Percentiles rank a stretch among this genome's conserved stretches.
Evolutionary conservation across 2,888 invertebrate genomes (phyloP).

Genomic region (Agonopterix alstromeriana): DNA sequence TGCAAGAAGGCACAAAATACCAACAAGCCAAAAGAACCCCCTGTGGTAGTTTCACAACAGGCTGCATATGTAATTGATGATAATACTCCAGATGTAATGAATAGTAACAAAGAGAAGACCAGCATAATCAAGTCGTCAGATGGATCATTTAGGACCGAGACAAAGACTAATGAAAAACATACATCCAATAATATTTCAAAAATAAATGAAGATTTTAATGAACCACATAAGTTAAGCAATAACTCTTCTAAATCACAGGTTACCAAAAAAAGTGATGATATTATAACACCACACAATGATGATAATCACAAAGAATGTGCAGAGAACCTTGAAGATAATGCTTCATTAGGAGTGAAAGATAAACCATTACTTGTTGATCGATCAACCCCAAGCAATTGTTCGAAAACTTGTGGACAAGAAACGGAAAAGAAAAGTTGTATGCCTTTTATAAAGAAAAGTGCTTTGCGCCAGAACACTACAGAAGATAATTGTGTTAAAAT

Average conservation of each 20-base stretch:
- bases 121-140: no score
- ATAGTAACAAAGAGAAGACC: not conserved
- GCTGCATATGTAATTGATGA: conserved; percentile 38
- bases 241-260: not conserved
- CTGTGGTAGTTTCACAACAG: conserved; percentile 11
- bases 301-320: no score
- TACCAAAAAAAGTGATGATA: not conserved
- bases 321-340: no score
- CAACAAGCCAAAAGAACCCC: conserved; percentile 16
- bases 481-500: conserved; percentile 12
- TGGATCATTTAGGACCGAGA: no score
- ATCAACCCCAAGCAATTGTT: no score
- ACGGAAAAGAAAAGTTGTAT: not conserved
- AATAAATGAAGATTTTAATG: not conserved
- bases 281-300: no score
- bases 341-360: no score
- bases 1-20: conserved; percentile 44
- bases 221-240: not conserved
- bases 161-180: no score
- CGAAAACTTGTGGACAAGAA: not conserved
- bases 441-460: conserved; percentile 44
- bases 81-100: conserved; percentile 29
- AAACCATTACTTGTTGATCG: no score
- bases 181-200: no score
- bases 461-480: conserved; percentile 16